phyloP scores from a whole-genome alignment of 2,113 vertebrate species.

The Bucco capensis region DNA sequence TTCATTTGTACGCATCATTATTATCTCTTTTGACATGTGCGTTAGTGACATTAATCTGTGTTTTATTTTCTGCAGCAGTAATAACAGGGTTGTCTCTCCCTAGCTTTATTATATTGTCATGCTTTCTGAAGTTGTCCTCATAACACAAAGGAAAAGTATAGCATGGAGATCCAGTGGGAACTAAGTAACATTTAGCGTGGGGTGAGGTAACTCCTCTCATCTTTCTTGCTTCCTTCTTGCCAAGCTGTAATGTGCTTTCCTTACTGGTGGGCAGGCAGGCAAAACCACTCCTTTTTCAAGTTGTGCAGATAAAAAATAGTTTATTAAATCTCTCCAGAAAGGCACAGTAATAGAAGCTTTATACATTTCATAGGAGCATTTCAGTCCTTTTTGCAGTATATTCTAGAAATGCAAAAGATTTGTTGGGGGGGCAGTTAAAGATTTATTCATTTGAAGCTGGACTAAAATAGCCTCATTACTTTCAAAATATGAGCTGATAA shows the following conservation, averaged over 20 bases:
- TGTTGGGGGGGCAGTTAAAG: background rate
- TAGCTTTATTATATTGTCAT: slow-evolving; percentile 72
- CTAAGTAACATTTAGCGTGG: slow-evolving; percentile 33
- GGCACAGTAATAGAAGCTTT: background rate
- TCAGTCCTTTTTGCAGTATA: background rate
- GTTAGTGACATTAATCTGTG: slow-evolving; percentile 73
- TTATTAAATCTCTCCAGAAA: slow-evolving; percentile 13
- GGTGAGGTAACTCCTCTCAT: slow-evolving; percentile 38
- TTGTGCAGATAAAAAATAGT: background rate
- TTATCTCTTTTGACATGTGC: slow-evolving; percentile 71
- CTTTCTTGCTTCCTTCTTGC: slow-evolving; percentile 22
- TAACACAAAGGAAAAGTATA: slow-evolving; percentile 62
- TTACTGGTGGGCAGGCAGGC: background rate
- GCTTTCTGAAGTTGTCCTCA: slow-evolving; percentile 52
- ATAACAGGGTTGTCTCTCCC: slow-evolving; percentile 72
- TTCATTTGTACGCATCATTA: slow-evolving; percentile 72
- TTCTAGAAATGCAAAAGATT: background rate
- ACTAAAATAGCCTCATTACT: slow-evolving; percentile 44
- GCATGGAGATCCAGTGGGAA: slow-evolving; percentile 26
- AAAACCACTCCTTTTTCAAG: background rate
- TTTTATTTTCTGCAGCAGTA: slow-evolving; percentile 74
- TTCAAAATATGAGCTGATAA: slow-evolving; percentile 9
- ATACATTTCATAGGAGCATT: background rate
- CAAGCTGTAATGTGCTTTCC: slow-evolving; percentile 6
- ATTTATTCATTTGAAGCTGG: background rate